phyloP scores from a whole-genome alignment of 2,888 invertebrate genomes.

The Dione juno region DNA sequence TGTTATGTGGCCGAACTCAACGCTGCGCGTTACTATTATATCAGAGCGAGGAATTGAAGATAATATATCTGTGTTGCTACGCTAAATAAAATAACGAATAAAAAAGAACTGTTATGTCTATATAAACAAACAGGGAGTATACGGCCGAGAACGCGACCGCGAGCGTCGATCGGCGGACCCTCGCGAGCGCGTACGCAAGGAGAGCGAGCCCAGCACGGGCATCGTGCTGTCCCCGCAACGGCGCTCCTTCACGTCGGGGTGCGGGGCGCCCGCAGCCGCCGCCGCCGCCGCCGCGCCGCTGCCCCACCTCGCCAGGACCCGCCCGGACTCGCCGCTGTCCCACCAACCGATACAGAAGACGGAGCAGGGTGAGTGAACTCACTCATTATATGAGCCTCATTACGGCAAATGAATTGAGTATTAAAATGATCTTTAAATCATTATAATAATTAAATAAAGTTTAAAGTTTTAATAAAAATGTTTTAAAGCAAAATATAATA shows the following conservation, averaged over 20 bases:
- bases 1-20: too few relatives aligned
- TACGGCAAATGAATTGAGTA: too few relatives aligned
- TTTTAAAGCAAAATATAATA: too few relatives aligned
- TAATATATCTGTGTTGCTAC: too few relatives aligned
- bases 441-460: background rate
- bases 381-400: background rate
- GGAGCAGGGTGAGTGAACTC: conserved; percentile 58
- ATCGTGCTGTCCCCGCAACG: conserved; percentile 94
- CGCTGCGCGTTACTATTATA: too few relatives aligned
- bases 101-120: too few relatives aligned
- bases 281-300: conserved; percentile 55
- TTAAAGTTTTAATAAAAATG: too few relatives aligned
- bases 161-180: conserved; percentile 85
- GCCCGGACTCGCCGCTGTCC: conserved; percentile 67
- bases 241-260: conserved; percentile 93
- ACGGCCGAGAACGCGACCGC: conserved; percentile 66
- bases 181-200: conserved; percentile 90
- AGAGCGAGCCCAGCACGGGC: conserved; percentile 86
- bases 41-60: too few relatives aligned
- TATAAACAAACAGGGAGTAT: conserved; percentile 53
- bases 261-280: conserved; percentile 87
- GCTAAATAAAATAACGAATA: too few relatives aligned
- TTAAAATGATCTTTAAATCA: too few relatives aligned
- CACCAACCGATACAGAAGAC: conserved; percentile 60
- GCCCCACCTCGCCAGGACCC: conserved; percentile 83